Evolutionary conservation across 2,888 invertebrate genomes (phyloP), one percentile per base, ranked within the genome.

Genomic region (Gymnoscelis rufifasciata): DNA sequence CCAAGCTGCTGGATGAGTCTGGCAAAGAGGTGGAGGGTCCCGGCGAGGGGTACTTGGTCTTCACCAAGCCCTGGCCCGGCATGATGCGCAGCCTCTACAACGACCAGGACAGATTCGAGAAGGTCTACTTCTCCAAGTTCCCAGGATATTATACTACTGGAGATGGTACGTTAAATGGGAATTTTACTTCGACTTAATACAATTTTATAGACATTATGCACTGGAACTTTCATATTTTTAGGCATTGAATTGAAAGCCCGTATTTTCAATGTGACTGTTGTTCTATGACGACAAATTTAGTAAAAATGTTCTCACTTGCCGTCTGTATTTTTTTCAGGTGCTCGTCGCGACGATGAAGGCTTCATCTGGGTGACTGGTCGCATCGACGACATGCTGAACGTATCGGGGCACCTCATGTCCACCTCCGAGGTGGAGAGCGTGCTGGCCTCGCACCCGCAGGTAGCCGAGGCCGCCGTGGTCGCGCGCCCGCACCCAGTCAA

Each of bases 361-460:
- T 97, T 97, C 77, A 86, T 97, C 45, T 98, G 97, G 97, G 94
- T 99, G 49, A 98, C 98, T 0, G 98, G 98, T 0, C 93, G 98
- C 47, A 95, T 98, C 28, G 99, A 99, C 76, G 99, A 99, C 78
- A 98, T 99, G 97, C 89, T 99, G 59, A 99, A 99, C 80, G 98
- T 99, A 6, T 98, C 97, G 1, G 99, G 99, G 0, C 99, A 99
- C 82, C 89, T 99, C 43, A 94, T 99, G 92, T 97, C 97, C 51
- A 99, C 99, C 0, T 95, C 99, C 0, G 98, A 99, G 88, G 94
- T 95, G 0, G 95, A 96, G 76, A 92, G 94, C 8, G 94, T 95
- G 13, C 88, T 96, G 10, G 92, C 94, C 0, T 94, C 94, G 72
- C 94, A 96, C 70, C 80, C 87, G 0, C 88, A 90, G 7, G 95